phyloP scores from a whole-genome alignment of 2,113 vertebrate genomes.

The Fregetta grallaria region DNA sequence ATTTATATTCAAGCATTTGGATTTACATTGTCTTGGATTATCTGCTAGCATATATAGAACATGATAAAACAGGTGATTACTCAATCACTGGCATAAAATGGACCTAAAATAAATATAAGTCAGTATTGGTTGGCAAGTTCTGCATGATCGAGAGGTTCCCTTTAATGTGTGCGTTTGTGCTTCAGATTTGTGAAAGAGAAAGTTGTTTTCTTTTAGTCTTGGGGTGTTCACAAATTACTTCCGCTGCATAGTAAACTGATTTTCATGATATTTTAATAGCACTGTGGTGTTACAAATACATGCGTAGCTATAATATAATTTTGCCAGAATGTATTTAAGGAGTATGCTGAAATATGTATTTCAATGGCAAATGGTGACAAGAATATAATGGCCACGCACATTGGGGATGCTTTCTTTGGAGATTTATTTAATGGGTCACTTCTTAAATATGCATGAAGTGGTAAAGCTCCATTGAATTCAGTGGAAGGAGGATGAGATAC shows the following conservation, averaged over 20 bases:
- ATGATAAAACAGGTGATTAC: neutral
- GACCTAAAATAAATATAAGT: neutral
- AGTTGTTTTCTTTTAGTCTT: neutral
- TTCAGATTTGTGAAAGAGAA: neutral
- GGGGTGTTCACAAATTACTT: neutral
- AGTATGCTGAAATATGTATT: neutral
- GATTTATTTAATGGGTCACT: neutral
- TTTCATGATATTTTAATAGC: neutral
- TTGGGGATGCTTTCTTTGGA: neutral
- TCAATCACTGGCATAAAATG: neutral
- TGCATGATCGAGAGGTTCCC: neutral
- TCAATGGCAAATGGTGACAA: neutral
- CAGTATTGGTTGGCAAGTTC: neutral
- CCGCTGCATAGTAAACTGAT: neutral
- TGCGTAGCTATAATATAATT: neutral
- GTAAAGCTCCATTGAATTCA: neutral
- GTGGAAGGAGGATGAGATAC: neutral
- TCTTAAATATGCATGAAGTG: neutral
- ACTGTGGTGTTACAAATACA: neutral
- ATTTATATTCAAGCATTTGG: neutral
- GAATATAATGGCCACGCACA: neutral
- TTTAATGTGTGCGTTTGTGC: neutral
- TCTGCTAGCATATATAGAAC: neutral
- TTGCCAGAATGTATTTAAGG: neutral
- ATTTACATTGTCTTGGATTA: neutral